phyloP scores from a whole-genome alignment of 2,888 invertebrate species.

The Coleophora flavipennella region DNA sequence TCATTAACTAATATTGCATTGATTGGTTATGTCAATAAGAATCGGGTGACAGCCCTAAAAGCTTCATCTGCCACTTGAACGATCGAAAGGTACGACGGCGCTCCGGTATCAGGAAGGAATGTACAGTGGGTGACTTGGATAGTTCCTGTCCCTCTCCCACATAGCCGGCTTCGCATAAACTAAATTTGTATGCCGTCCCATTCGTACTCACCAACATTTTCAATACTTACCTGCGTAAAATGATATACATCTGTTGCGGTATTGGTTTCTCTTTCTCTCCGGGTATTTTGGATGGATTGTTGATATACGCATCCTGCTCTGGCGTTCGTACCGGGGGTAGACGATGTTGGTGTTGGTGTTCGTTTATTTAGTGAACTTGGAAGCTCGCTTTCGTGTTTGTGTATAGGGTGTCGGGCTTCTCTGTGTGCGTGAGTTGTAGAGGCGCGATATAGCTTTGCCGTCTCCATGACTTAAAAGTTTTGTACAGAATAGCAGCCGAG shows the following conservation, averaged over 20 bases:
- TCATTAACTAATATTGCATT: no score
- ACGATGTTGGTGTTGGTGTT: conserved; percentile 69
- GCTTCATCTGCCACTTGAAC: conserved; percentile 73
- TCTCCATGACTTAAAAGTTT: conserved; percentile 73
- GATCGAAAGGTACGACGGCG: conserved; percentile 71
- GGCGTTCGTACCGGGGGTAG: conserved; percentile 69
- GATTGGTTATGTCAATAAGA: no score
- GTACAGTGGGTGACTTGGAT: conserved; percentile 71
- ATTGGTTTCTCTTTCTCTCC: conserved; percentile 45
- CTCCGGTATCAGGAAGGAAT: conserved; percentile 72
- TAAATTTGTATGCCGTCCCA: conserved; percentile 60
- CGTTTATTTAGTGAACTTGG: conserved; percentile 74
- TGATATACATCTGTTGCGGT: conserved; percentile 71
- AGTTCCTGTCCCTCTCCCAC: conserved; percentile 60
- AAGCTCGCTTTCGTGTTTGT: conserved; percentile 68
- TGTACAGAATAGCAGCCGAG: conserved; percentile 57
- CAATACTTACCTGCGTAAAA: conserved; percentile 72
- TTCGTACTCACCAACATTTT: conserved; percentile 65
- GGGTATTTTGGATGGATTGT: conserved; percentile 50
- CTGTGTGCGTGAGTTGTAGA: conserved; percentile 68
- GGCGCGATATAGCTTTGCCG: conserved; percentile 73
- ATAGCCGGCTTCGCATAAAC: conserved; percentile 61
- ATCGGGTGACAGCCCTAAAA: conserved; percentile 57
- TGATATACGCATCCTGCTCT: conserved; percentile 63
- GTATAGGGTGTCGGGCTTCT: conserved; percentile 58